phyloP scores from a whole-genome alignment of 1,140 invertebrate species.

The Pristionchus pacificus region DNA sequence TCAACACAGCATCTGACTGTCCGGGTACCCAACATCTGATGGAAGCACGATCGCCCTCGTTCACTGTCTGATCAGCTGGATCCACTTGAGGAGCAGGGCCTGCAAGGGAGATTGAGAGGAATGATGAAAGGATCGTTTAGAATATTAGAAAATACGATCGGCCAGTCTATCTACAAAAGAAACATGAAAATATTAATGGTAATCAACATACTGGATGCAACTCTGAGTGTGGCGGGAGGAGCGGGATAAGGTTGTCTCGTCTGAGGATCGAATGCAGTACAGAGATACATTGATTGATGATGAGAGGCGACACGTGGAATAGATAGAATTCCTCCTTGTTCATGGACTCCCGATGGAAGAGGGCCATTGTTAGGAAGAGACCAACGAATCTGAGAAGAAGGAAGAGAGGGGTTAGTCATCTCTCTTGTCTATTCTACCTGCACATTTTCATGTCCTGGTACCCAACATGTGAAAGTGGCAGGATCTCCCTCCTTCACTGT shows the following conservation, averaged over 20 bases:
- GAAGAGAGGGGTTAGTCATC: neutral
- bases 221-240: slow-evolving; percentile 40
- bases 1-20: slow-evolving; percentile 34
- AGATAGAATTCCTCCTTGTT: slow-evolving; percentile 38
- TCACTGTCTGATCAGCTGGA: slow-evolving; percentile 40
- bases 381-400: neutral
- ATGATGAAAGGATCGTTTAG: neutral
- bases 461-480: slow-evolving; percentile 17
- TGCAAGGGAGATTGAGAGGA: neutral
- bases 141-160: no score
- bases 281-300: slow-evolving; percentile 45
- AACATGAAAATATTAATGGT: no score
- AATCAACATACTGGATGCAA: slow-evolving; percentile 35
- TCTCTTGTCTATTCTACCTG: neutral
- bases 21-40: slow-evolving; percentile 53
- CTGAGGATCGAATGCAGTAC: slow-evolving; percentile 48
- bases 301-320: slow-evolving; percentile 33
- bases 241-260: slow-evolving; percentile 41
- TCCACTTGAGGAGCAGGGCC: slow-evolving; percentile 42
- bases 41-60: slow-evolving; percentile 40
- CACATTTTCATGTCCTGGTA: slow-evolving; percentile 2
- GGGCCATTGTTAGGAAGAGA: slow-evolving; percentile 29
- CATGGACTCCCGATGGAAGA: slow-evolving; percentile 39
- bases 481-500: slow-evolving; percentile 23
- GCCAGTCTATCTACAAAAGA: no score